phyloP scores from a whole-genome alignment of 2,888 invertebrate genomes.

The Anthophora plumipes region DNA sequence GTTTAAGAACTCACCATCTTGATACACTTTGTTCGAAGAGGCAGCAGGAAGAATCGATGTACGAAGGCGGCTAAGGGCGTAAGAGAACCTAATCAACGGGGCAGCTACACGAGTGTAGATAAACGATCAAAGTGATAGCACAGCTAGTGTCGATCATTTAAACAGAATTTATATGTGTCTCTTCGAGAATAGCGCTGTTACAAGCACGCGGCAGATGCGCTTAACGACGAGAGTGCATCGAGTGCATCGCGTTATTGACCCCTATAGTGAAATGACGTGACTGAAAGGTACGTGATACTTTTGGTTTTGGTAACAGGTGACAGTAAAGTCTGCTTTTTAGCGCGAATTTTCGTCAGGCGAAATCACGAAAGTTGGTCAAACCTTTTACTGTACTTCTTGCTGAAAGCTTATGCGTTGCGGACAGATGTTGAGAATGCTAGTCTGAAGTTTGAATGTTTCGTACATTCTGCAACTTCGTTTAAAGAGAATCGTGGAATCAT shows the following conservation, averaged over 20 bases:
- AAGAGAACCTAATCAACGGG: conserved; percentile 51
- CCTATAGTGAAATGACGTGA: conserved; percentile 26
- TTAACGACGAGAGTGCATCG: conserved; percentile 32
- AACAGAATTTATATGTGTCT: conserved; percentile 33
- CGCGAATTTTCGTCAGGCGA: background rate
- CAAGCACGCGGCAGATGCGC: conserved; percentile 34
- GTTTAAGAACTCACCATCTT: conserved; percentile 26
- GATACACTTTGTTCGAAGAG: conserved; percentile 15
- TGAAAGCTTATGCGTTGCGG: background rate
- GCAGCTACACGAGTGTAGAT: conserved; percentile 36
- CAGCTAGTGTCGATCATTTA: conserved; percentile 42
- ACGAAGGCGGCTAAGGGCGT: conserved; percentile 22
- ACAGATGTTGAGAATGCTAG: too few relatives aligned
- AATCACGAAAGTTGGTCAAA: background rate
- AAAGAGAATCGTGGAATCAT: too few relatives aligned
- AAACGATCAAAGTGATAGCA: conserved; percentile 53
- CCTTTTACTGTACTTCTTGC: background rate
- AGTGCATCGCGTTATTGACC: conserved; percentile 42
- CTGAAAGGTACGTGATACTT: conserved; percentile 3
- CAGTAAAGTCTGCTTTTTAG: background rate
- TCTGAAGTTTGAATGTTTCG: too few relatives aligned
- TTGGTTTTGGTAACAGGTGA: conserved; percentile 5
- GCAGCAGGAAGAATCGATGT: conserved; percentile 28
- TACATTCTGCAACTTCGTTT: too few relatives aligned
- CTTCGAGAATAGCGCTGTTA: conserved; percentile 4